Evolutionary conservation across 2,797 vertebrate genomes (phyloP), one percentile per base, ranked within the genome.

Genomic region (Synaphobranchus kaupii): DNA sequence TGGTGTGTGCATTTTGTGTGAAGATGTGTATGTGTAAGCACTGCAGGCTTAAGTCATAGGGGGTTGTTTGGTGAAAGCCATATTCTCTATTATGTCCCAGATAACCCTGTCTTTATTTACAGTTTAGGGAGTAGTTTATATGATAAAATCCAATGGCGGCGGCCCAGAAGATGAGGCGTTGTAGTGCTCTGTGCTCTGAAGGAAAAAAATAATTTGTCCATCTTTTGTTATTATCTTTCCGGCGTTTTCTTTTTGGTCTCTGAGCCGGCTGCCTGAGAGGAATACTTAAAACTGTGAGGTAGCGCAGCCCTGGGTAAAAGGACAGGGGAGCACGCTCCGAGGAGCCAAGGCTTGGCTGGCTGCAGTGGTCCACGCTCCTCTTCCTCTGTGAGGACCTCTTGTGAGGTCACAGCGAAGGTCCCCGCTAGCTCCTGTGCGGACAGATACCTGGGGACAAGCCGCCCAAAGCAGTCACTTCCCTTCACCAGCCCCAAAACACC

Each of bases 21-120:
- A 9, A 76, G 13, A 44, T 76, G 4, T 20, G n/a, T 71, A 15
- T 71, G 68, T 12, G 10, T 34, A 71, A 71, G 68, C 68, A 66
- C 22, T 66, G 60, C 60, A 71, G 68, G 68, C 28, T 34, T 31
- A 71, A 31, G n/a, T 71, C n/a, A 71, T n/a, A 8, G 63, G 58
- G 63, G n/a, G 13, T 60, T 60, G 13, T 28, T 63, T 68, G 25
- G 63, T n/a, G 63, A 9, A 5, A 68, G 68, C 10, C 68, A 39
- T 34, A 6, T 66, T 66, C 22, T 66, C 10, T n/a, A 8, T 73
- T 73, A 34, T 73, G n/a, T 50, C 73, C 39, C 78, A 58, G 50
- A 86, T 58, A 85, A 80, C 85, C 73, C 54, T 48, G 48, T 60
- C 50, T 80, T 60, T 81, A 63, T 80, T 86, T 86, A 86, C 85